Base-by-base conservation (phyloP, 2,888 invertebrate genomes). In the Pemphredon lugubris region DNA sequence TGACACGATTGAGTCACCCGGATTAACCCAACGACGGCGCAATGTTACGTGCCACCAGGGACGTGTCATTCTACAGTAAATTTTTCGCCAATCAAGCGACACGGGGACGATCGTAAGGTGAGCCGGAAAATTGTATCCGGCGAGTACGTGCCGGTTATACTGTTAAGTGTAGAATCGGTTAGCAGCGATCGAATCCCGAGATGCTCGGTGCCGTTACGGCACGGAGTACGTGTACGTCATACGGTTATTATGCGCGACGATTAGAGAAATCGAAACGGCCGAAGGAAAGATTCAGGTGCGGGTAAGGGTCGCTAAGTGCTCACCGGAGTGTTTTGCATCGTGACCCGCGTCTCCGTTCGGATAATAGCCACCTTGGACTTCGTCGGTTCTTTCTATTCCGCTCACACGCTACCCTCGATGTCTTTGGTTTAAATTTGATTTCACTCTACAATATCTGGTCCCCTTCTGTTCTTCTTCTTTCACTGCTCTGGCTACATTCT, bases 251-350 rank as follows among this genome's bases (percentile, higher is more conserved):
- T 50, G 47, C 30, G 60, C 45, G 63, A 51, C 68, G 72, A 72
- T 72, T 64, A 59, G 72, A 59, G 63, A 20, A 45, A 61, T 20
- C 30, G 60, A 47, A 34, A 71, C 21, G 48, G 39, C 26, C 45
- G 34, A 55, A 63, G 45, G 53, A 48, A 64, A 51, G 34, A 48
- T 63, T 47, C 64, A 30, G 44, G 34, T 37, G 47, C 55, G 48
- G 55, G 23, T 20, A 45, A 55, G 67, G 58, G 53, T 51, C 44
- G 16, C 42, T 30, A 71, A 68, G 51, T 48, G 57, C 37, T 20
- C 48, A n/a, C 20, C 32, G 47, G 32, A 21, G 20, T 50, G 50
- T 67, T 72, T 72, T 64, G 72, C 69, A 69, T 69, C 64, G 59
- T 32, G 68, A 54, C 40, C 57, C 61, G 57, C 69, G 72, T 69